phyloP scores from a whole-genome alignment of 2,113 vertebrate genomes.

The Formicarius rufipectus region DNA sequence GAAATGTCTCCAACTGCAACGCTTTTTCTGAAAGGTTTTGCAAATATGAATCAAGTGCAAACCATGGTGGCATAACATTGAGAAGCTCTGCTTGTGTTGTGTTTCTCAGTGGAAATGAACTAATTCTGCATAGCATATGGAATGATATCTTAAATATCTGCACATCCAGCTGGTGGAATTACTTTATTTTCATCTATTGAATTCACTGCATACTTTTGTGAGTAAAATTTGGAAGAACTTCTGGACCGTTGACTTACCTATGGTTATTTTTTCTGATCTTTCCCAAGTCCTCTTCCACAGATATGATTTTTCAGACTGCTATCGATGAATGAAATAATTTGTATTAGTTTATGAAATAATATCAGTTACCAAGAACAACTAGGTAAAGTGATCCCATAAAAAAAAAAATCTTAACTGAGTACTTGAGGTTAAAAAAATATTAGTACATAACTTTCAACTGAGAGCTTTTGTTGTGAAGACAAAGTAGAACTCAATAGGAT shows the following conservation, averaged over 20 bases:
- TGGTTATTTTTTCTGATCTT: neutral
- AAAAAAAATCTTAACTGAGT: neutral
- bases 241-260: neutral
- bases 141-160: conserved; percentile 32
- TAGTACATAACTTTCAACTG: neutral
- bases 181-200: conserved; percentile 6
- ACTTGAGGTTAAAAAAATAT: neutral
- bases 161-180: conserved; percentile 19
- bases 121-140: conserved; percentile 15
- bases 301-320: neutral
- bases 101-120: neutral
- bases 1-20: neutral
- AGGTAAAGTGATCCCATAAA: neutral
- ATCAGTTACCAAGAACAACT: neutral
- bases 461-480: neutral
- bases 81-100: neutral
- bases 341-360: neutral
- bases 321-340: neutral
- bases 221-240: neutral
- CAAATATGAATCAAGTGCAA: neutral
- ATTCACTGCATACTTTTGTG: neutral
- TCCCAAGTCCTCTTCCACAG: neutral
- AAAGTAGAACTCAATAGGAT: neutral
- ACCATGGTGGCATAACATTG: neutral
- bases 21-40: neutral